These are phyloP conservation scores for Patiria miniata DNA, from an alignment of 35 echinoderm and acorn worm genomes.

Conservation along the genomic window DNA sequence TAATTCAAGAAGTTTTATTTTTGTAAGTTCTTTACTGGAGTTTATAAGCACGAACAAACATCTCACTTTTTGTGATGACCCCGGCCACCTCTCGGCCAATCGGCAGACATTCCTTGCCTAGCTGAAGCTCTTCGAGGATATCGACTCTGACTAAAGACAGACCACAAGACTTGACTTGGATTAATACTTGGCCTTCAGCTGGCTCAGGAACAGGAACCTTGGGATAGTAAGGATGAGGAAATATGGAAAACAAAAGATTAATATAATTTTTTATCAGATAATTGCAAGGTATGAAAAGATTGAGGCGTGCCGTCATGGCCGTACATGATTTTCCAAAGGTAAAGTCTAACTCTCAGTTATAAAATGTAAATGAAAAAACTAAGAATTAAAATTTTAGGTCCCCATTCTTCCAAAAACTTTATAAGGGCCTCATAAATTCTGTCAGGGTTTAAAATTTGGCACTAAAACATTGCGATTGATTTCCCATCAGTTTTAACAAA, in stretches of 20 bases:
- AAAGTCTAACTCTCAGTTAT: no score
- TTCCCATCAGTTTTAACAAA: no score
- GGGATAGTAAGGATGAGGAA: neutral
- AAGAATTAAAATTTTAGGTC: no score
- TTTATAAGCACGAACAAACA: neutral
- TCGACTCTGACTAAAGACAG: constrained; percentile 31
- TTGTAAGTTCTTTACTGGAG: neutral
- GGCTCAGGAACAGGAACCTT: constrained; percentile 39
- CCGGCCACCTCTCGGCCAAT: constrained; percentile 45
- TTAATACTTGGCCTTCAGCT: constrained; percentile 42
- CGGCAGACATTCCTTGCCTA: constrained; percentile 18
- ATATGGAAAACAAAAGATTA: neutral
- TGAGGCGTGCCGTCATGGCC: no score
- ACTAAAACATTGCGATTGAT: no score
- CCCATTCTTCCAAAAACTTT: no score
- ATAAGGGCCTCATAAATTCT: no score
- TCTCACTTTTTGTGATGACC: constrained; percentile 56
- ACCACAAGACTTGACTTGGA: constrained; percentile 50
- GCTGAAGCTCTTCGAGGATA: constrained; percentile 24
- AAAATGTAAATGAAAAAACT: no score
- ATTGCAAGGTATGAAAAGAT: no score
- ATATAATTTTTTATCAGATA: neutral
- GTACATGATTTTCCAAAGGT: neutral
- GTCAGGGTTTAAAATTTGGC: no score
- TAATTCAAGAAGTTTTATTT: no score